phyloP scores from a whole-genome alignment of 2,113 vertebrate species.

The Limanda limanda region DNA sequence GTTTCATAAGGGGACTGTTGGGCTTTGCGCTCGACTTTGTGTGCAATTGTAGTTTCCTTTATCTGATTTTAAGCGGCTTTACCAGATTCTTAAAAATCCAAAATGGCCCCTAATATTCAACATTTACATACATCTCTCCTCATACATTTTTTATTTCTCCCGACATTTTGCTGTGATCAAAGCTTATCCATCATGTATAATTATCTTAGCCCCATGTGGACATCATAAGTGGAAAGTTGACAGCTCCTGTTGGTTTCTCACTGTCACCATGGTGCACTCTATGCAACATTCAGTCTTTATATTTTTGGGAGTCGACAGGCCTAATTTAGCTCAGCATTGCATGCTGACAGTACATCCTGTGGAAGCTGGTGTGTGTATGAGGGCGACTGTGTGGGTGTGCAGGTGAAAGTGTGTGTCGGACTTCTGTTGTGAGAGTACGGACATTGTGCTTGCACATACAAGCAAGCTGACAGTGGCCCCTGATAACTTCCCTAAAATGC shows the following conservation, averaged over 20 bases:
- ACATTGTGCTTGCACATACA: slow-evolving; percentile 9
- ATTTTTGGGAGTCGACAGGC: slow-evolving; percentile 19
- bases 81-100: too few species aligned
- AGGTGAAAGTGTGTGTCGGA: slow-evolving; percentile 7
- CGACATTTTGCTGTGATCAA: background rate
- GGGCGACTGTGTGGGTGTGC: background rate
- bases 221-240: background rate
- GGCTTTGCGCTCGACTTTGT: too few species aligned
- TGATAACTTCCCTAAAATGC: slow-evolving; percentile 42
- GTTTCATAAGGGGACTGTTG: too few species aligned
- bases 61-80: background rate
- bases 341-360: slow-evolving; percentile 45
- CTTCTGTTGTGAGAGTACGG: slow-evolving; percentile 26
- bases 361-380: slow-evolving; percentile 14
- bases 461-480: slow-evolving; percentile 39
- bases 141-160: background rate
- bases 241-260: background rate
- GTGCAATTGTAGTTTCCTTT: background rate
- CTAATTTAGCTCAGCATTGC: slow-evolving; percentile 43
- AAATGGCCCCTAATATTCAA: background rate
- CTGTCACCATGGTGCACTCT: background rate
- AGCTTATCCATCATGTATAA: background rate
- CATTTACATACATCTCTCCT: background rate
- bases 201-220: background rate
- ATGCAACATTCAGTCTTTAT: slow-evolving; percentile 25